Base-by-base conservation (phyloP, 1,140 invertebrate genomes). In the Apis cerana region DNA sequence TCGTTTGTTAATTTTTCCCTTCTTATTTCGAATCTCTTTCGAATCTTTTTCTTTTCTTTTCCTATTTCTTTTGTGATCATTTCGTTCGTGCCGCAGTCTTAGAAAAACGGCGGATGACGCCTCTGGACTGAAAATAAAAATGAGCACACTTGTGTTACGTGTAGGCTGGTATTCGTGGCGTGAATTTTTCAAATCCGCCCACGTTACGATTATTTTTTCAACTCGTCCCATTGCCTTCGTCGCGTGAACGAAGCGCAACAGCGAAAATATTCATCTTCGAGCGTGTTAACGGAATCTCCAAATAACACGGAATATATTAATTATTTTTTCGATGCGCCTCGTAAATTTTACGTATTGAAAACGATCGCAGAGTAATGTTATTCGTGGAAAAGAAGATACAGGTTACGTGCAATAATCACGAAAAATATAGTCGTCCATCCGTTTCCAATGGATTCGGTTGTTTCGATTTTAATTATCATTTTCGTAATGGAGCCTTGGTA, bases 41-140 rank as follows among this genome's bases (percentile, higher is more conserved):
- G 43, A 65, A 33, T 43, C 21, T 17, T 43, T 4, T 33, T 33
- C 4, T 9, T 19, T 43, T 33, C 0, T 43, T 21, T 43, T 23
- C 7, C 17, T 65, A 13, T 67, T 67, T 21, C 13, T 21, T 50
- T 68, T 17, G 13, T 33, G n/a, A 43, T 8, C 21, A 21, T 33
- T 59, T 33, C 9, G 4, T 19, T 21, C 2, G 71, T 5, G 48
- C 54, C 21, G 48, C n/a, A 43, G 23, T 11, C 52, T 43, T 71
- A 71, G 43, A 54, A 71, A 71, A 15, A 54, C 3, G 19, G 15
- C 33, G 2, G 52, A 56, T 56, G 52, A 56, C 70, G 70, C 19
- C 27, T 58, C 52, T 43, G 2, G 8, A 43, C 43, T 75, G 58
- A 62, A 75, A 75, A 75, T 75, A 72, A 72, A 72, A 72, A 19